Conservation (phyloP, 2,113 vertebrate genomes). For the Oreamnos americanus region DNA sequence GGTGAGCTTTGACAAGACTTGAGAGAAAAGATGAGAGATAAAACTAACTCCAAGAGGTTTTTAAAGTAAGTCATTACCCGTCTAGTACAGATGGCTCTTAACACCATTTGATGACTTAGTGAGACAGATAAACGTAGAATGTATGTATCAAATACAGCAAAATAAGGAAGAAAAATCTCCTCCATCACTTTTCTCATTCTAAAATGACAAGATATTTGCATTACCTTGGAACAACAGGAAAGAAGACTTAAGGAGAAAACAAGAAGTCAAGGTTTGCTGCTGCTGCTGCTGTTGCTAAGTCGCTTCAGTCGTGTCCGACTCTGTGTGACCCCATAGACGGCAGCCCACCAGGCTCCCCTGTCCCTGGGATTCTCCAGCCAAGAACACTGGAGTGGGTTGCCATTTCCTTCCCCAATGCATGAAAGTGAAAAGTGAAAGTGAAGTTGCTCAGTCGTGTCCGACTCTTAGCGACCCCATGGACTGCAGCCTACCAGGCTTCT, state of each 20-base stretch:
- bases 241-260: not conserved
- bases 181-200: not conserved
- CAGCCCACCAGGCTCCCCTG: too few species aligned
- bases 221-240: not conserved
- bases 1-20: not conserved
- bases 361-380: too few species aligned
- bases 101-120: not conserved
- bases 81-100: not conserved
- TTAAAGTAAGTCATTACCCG: not conserved
- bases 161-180: not conserved
- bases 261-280: not conserved
- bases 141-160: not conserved
- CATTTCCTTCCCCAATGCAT: too few species aligned
- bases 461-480: too few species aligned
- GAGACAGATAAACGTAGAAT: not conserved
- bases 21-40: not conserved
- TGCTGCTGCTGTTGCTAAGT: too few species aligned
- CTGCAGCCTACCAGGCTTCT: too few species aligned
- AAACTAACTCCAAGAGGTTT: not conserved
- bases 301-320: too few species aligned
- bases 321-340: rapidly evolving
- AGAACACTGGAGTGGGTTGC: too few species aligned
- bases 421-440: too few species aligned
- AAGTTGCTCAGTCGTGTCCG: too few species aligned
- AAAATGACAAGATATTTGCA: not conserved